Evolutionary conservation across 1,140 invertebrate species (phyloP).

Genomic region (Myzus persicae): DNA sequence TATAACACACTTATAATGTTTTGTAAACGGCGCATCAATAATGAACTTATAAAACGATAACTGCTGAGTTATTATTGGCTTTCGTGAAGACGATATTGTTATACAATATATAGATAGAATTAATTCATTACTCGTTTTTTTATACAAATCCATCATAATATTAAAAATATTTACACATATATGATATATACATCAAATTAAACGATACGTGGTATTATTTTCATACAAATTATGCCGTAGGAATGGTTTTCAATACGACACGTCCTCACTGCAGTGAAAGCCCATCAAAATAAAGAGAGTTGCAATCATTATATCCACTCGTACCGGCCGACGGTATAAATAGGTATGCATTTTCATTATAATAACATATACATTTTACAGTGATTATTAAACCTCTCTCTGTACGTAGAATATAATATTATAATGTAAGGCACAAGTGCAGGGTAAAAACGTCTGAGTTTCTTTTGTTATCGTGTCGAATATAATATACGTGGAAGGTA

Average conservation of each 20-base stretch:
- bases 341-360: not conserved
- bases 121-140: not conserved
- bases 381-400: not conserved
- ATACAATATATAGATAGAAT: not conserved
- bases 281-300: not conserved
- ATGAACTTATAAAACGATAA: not conserved
- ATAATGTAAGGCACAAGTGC: not conserved
- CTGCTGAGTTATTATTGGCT: not conserved
- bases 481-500: slow-evolving; percentile 13
- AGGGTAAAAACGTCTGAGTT: slow-evolving; percentile 26
- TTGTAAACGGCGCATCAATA: not conserved
- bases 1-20: not conserved
- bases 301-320: not conserved
- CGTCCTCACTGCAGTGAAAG: not conserved
- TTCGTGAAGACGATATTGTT: not conserved
- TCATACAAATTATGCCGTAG: not conserved
- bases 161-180: not conserved
- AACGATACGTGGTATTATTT: not conserved
- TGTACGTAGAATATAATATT: not conserved
- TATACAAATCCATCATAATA: not conserved
- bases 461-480: slow-evolving; percentile 10
- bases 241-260: not conserved
- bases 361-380: slow-evolving; percentile 26
- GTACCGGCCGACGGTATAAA: not conserved
- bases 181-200: not conserved